These are phyloP conservation scores for Coleophora flavipennella DNA, from an alignment of 2,888 invertebrate species.

Conservation along the genomic window DNA sequence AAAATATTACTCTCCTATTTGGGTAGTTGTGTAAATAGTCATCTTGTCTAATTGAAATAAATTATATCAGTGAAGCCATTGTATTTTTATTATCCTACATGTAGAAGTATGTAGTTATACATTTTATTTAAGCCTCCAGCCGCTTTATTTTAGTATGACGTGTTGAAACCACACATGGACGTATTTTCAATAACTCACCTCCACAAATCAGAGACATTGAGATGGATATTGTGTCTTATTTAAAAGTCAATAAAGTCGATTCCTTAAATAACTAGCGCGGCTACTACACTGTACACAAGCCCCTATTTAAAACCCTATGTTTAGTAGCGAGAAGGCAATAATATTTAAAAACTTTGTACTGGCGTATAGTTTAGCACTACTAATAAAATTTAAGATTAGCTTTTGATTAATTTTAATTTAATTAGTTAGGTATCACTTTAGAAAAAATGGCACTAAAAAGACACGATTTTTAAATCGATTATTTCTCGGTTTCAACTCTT, in stretches of 20 bases:
- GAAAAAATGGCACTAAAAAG: conserved; percentile 68
- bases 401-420: neutral
- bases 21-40: no score
- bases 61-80: no score
- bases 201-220: conserved; percentile 64
- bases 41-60: no score
- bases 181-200: conserved; percentile 43
- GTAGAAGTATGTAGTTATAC: no score
- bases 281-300: conserved; percentile 44
- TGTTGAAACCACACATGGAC: conserved; percentile 17
- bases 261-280: conserved; percentile 45
- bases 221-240: conserved; percentile 22
- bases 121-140: no score
- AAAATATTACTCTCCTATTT: no score
- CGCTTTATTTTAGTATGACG: no score
- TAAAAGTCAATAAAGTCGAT: neutral
- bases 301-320: conserved; percentile 32
- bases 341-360: conserved; percentile 65
- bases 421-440: conserved; percentile 34
- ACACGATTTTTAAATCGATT: conserved; percentile 55
- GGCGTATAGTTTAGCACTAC: conserved; percentile 51
- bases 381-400: conserved; percentile 20
- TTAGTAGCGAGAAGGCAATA: conserved; percentile 58
- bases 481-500: conserved; percentile 1
- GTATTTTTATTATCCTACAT: no score